These are phyloP conservation scores for Plotosus lineatus DNA, from an alignment of 2,113 vertebrate genomes.

Conservation along the genomic window DNA sequence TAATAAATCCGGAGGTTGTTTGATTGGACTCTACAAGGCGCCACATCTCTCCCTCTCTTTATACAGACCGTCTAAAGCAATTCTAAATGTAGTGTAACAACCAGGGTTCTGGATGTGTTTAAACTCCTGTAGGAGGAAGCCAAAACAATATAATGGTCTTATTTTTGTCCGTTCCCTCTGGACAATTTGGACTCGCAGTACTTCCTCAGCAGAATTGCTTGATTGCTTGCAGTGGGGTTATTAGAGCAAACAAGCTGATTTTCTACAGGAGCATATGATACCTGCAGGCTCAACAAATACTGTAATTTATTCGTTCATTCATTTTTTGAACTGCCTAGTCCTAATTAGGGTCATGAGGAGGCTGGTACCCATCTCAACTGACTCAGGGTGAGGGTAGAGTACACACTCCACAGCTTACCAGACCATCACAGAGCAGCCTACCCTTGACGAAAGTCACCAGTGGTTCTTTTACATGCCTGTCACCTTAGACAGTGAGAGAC, in stretches of 20 bases:
- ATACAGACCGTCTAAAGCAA: constrained; percentile 28
- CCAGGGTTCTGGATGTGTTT: constrained; percentile 50
- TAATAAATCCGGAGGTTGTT: constrained; percentile 55
- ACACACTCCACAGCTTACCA: too few species aligned
- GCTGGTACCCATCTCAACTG: too few species aligned
- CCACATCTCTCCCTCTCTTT: constrained; percentile 22
- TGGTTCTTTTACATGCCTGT: too few species aligned
- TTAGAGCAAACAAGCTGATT: constrained; percentile 26
- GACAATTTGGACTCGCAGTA: constrained; percentile 34
- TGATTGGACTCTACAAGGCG: constrained; percentile 40
- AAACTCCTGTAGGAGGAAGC: constrained; percentile 51
- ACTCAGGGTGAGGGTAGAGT: too few species aligned
- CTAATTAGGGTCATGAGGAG: too few species aligned
- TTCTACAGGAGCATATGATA: neutral
- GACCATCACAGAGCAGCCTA: too few species aligned
- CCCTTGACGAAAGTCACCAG: too few species aligned
- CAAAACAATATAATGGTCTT: constrained; percentile 56
- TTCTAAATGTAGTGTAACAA: constrained; percentile 31
- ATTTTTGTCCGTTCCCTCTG: constrained; percentile 54
- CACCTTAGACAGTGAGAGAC: too few species aligned
- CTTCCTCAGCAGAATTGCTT: constrained; percentile 25
- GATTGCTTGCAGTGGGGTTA: constrained; percentile 31
- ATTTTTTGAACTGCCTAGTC: too few species aligned
- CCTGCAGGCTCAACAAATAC: constrained; percentile 15
- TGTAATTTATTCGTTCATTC: too few species aligned